Conservation (phyloP, 2,888 invertebrate species). For the Callyntrura guangdongensis region DNA sequence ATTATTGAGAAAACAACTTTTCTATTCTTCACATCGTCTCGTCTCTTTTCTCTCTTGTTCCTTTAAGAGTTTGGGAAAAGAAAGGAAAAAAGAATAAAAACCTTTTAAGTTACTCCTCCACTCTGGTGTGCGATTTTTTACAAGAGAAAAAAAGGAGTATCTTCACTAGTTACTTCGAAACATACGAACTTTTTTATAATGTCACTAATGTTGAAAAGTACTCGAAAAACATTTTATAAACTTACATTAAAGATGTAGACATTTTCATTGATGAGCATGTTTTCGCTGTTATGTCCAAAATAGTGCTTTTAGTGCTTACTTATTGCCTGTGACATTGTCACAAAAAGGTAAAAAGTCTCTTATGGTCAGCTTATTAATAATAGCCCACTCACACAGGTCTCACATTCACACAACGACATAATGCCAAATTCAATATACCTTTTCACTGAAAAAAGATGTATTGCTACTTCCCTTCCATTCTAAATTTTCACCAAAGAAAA, state of each 20-base stretch:
- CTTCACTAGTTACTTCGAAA: constrained; percentile 23
- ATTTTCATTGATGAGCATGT: background rate
- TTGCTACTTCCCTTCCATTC: no score
- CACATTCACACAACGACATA: no score
- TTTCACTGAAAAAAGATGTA: no score
- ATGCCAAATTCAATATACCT: no score
- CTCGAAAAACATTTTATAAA: constrained; percentile 14
- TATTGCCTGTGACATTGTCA: background rate
- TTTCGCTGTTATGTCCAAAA: background rate
- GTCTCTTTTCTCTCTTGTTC: background rate
- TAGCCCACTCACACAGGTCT: background rate
- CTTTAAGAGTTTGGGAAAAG: background rate
- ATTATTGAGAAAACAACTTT: constrained; percentile 30
- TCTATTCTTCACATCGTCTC: constrained; percentile 16
- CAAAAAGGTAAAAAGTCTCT: background rate
- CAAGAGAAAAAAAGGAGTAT: constrained; percentile 46
- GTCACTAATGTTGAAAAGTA: constrained; percentile 46
- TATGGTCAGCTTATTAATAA: constrained; percentile 22
- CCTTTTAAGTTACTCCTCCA: constrained; percentile 55
- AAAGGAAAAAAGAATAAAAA: constrained; percentile 29
- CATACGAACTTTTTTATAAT: constrained; percentile 45
- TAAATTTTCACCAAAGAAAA: no score
- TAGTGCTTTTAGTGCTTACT: background rate
- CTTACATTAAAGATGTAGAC: constrained; percentile 13
- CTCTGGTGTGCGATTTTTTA: constrained; percentile 40